Evolutionary conservation across 2,113 vertebrate species (phyloP).

Genomic region (Platycercus adscitus): DNA sequence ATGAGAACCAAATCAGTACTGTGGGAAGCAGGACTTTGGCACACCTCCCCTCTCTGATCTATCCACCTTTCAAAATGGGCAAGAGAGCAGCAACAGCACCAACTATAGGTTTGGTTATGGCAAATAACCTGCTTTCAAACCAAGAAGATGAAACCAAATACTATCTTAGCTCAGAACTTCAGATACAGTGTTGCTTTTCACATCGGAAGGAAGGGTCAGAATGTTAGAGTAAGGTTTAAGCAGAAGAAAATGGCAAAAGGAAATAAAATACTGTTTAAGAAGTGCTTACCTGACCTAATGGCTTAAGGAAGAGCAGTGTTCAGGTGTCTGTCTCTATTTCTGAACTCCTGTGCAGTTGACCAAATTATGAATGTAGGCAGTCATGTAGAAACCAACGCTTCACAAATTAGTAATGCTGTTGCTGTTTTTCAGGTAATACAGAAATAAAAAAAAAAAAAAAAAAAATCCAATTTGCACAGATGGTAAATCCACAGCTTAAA

Average conservation of each 20-base stretch:
- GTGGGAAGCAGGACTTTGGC: neutral
- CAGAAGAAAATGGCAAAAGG: neutral
- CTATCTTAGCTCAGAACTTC: neutral
- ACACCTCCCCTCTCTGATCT: neutral
- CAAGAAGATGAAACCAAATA: neutral
- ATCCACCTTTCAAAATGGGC: neutral
- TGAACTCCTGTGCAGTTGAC: neutral
- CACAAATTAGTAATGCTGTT: neutral
- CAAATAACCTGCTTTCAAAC: neutral
- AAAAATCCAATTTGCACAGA: neutral
- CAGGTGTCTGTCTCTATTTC: neutral
- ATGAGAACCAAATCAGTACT: neutral
- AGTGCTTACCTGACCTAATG: neutral
- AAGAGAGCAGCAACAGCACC: neutral
- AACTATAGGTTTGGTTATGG: neutral
- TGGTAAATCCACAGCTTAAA: slow-evolving; percentile 22
- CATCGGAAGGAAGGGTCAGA: neutral
- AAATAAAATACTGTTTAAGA: neutral
- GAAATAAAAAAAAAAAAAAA: neutral
- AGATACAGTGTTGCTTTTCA: neutral
- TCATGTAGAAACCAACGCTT: neutral
- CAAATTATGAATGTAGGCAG: neutral
- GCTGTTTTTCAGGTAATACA: neutral
- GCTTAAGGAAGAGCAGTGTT: neutral
- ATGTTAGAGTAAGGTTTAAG: neutral